Evolutionary conservation across 2,888 invertebrate species (phyloP).

Genomic region (Ennomos fuscantarius): DNA sequence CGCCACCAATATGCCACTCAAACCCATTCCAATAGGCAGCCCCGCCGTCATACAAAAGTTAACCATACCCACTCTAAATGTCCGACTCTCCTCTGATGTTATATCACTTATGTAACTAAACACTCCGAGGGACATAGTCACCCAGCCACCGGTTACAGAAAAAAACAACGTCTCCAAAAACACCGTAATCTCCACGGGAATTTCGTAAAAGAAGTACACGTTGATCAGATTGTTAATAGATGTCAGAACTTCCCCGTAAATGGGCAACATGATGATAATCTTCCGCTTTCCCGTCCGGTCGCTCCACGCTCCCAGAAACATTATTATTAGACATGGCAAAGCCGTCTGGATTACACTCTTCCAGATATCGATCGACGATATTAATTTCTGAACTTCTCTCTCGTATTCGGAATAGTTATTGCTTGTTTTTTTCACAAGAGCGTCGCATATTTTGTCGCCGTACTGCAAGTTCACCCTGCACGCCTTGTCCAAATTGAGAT

Average conservation of each 20-base stretch:
- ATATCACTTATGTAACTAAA: constrained; percentile 87
- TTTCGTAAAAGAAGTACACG: constrained; percentile 84
- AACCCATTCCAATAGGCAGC: constrained; percentile 82
- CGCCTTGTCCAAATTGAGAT: constrained; percentile 78
- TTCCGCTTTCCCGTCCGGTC: constrained; percentile 85
- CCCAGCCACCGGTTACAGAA: constrained; percentile 83
- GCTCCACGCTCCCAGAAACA: constrained; percentile 87
- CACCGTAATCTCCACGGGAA: constrained; percentile 82
- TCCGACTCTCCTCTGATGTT: constrained; percentile 84
- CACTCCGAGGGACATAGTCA: constrained; percentile 84
- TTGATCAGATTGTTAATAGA: constrained; percentile 81
- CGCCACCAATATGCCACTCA: constrained; percentile 79
- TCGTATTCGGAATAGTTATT: constrained; percentile 87
- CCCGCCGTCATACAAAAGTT: constrained; percentile 86
- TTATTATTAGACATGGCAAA: constrained; percentile 83
- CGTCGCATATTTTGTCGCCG: constrained; percentile 69
- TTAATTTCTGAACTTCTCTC: constrained; percentile 85
- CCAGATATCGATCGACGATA: constrained; percentile 84
- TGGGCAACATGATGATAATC: constrained; percentile 83
- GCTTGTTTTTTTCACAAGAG: constrained; percentile 63
- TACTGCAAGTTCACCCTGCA: constrained; percentile 72
- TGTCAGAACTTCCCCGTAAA: constrained; percentile 81
- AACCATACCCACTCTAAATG: constrained; percentile 86
- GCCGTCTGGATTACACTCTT: constrained; percentile 83
- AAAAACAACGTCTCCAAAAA: constrained; percentile 82